These are phyloP conservation scores for Icerya purchasi DNA, from an alignment of 2,888 invertebrate species.

Conservation along the genomic window DNA sequence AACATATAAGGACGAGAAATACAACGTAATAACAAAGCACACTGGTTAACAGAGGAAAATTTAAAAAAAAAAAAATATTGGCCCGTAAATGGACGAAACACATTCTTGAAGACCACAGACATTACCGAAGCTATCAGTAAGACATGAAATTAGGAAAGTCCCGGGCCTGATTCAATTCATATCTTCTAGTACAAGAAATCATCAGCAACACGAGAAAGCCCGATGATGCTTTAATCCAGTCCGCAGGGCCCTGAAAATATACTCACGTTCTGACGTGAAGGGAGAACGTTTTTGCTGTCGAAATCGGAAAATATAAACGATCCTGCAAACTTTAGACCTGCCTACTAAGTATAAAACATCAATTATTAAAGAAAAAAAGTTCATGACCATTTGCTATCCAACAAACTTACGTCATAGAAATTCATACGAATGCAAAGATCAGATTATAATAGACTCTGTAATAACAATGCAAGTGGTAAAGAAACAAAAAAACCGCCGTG, in stretches of 20 bases:
- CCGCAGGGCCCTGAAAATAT: not conserved
- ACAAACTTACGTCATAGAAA: too few species aligned
- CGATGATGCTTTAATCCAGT: not conserved
- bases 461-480: too few species aligned
- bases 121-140: not conserved
- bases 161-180: not conserved
- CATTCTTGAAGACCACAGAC: not conserved
- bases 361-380: not conserved
- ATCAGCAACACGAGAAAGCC: not conserved
- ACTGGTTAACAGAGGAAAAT: not conserved
- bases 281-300: not conserved
- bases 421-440: too few species aligned
- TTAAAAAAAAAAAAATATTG: not conserved
- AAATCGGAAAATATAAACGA: not conserved
- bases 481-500: too few species aligned
- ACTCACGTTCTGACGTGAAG: not conserved
- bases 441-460: too few species aligned
- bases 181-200: not conserved
- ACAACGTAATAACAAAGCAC: too few species aligned
- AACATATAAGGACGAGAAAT: not conserved
- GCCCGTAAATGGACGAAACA: not conserved
- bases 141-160: not conserved
- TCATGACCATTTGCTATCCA: not conserved
- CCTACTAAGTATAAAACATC: not conserved
- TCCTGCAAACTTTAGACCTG: not conserved